Evolutionary conservation across 2,113 vertebrate species (phyloP), one percentile per base, ranked within the genome.

Genomic region (Sakesphorus luctuosus): DNA sequence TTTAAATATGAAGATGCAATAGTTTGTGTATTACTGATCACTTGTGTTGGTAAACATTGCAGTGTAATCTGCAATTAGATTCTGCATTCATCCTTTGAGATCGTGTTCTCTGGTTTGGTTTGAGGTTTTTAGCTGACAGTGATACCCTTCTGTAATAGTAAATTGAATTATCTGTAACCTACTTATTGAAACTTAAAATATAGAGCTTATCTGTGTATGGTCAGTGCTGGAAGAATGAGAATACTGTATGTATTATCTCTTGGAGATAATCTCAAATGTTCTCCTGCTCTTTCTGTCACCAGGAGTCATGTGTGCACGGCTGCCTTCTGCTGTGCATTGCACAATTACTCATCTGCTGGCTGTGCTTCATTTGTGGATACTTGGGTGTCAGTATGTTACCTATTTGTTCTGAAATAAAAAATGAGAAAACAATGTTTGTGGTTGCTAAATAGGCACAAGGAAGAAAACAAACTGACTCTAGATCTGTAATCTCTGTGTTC

Each of bases 291-390:
- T 78, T 53, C n/a, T 73, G 2, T n/a, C 81, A 1, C 5, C 18
- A 49, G 26, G 23, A 46, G 15, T 5, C 0, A 1, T 23, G 16
- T 1, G 1, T 61, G 23, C 19, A 5, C 47, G 43, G 23, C 31
- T 85, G 4, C 68, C 17, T 84, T 47, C 53, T 81, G 24, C 8
- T 68, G 20, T 17, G 61, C 20, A 24, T 35, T 47, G 26, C 44
- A 52, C 35, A 36, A 4, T 28, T 59, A 1, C 26, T 82, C 16
- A 12, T 65, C 44, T 85, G 18, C 58, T 91, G 59, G 15, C 46
- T 62, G 0, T 82, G 21, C 71, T 86, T 38, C 68, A 21, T 89
- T 63, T 84, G 28, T 50, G 40, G 38, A 5, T 74, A 5, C 28
- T 90, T 10, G 11, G 1, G 6, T 52, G 62, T 62, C 31, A 53